Evolutionary conservation across 2,888 invertebrate species (phyloP).

Genomic region (Stegophylla sp.): DNA sequence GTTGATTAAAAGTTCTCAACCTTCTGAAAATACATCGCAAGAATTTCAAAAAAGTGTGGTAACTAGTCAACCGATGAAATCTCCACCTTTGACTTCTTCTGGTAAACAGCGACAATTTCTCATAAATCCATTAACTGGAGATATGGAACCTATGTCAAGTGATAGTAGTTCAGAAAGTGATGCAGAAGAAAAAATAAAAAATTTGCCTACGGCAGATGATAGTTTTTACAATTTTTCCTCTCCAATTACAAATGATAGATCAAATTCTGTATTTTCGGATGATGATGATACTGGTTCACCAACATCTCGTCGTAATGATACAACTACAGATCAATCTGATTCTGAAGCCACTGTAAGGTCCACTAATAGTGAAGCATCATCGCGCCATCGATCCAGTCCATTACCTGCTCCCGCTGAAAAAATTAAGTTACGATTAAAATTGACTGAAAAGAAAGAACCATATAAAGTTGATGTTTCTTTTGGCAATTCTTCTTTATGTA

Average conservation of each 20-base stretch:
- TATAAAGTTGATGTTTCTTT: conserved; percentile 83
- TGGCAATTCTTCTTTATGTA: conserved; percentile 68
- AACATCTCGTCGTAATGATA: conserved; percentile 68
- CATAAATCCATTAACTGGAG: conserved; percentile 85
- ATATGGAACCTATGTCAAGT: conserved; percentile 80
- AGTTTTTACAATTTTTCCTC: conserved; percentile 66
- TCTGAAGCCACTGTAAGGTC: conserved; percentile 69
- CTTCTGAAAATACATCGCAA: conserved; percentile 42
- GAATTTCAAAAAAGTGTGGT: conserved; percentile 56
- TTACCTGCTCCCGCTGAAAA: conserved; percentile 70
- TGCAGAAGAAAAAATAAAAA: conserved; percentile 62
- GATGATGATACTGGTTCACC: conserved; percentile 68
- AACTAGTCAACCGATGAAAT: conserved; percentile 61
- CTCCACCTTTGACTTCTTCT: conserved; percentile 57
- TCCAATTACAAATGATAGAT: conserved; percentile 66
- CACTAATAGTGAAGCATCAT: conserved; percentile 67
- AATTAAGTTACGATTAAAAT: conserved; percentile 80
- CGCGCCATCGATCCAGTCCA: conserved; percentile 60
- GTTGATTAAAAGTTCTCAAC: conserved; percentile 30
- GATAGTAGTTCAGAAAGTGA: conserved; percentile 70
- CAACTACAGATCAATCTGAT: conserved; percentile 69
- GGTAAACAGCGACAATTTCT: conserved; percentile 81
- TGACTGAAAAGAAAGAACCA: conserved; percentile 80
- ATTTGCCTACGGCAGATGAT: conserved; percentile 64
- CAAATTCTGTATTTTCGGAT: conserved; percentile 69